Conservation (phyloP, 2,113 vertebrate species). For the Cariama cristata region DNA sequence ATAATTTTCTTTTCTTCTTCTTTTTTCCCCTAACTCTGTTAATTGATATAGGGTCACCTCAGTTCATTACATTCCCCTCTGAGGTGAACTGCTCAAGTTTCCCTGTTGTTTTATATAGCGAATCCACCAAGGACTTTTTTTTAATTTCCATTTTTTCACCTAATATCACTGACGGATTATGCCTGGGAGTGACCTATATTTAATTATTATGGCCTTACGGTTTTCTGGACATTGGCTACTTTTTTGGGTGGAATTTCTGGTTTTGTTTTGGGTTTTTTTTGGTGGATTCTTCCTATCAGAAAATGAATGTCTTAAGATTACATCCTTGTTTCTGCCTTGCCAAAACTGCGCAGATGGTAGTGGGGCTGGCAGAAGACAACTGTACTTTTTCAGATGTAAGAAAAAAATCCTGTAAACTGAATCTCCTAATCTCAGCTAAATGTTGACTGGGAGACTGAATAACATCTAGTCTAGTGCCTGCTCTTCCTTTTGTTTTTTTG, state of each 20-base stretch:
- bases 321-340: neutral
- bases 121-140: neutral
- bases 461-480: neutral
- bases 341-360: neutral
- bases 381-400: neutral
- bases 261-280: too few relatives aligned
- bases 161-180: neutral
- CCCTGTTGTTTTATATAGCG: neutral
- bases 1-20: neutral
- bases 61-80: neutral
- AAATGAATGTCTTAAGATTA: neutral
- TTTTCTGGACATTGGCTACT: neutral
- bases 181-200: neutral
- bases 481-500: neutral
- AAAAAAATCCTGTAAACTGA: neutral
- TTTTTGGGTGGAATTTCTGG: neutral
- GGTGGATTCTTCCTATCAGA: neutral
- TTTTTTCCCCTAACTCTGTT: neutral
- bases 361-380: neutral
- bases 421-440: neutral
- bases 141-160: neutral
- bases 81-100: neutral
- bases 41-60: neutral
- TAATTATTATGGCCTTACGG: neutral
- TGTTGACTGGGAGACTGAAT: neutral